A percentile compares a stretch with the other conserved stretches of the same genome.
Evolutionary conservation across 2,113 vertebrate species (phyloP).

Genomic region (Salvelinus namaycush): DNA sequence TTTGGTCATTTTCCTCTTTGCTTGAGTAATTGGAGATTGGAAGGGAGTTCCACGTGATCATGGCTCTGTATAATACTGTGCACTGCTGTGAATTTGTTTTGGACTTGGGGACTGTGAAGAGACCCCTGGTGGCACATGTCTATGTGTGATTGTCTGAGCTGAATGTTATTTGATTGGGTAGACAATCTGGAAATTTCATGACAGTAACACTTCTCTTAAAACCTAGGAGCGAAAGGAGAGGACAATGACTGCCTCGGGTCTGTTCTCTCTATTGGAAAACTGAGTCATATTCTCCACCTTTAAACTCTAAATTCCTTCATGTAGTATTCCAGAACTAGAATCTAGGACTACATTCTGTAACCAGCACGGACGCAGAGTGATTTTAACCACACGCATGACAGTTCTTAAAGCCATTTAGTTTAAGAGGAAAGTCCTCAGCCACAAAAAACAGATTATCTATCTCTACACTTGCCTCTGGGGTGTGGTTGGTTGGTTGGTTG

Average conservation of each 20-base stretch:
- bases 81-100: too few species aligned
- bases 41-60: too few species aligned
- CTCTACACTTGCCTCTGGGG: not conserved
- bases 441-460: not conserved
- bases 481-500: not conserved
- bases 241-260: conserved; percentile 49
- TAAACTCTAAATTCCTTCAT: conserved; percentile 24
- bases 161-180: too few species aligned
- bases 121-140: too few species aligned
- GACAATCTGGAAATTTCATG: too few species aligned
- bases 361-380: conserved; percentile 22
- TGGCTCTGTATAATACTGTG: too few species aligned
- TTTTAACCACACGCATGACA: too few species aligned
- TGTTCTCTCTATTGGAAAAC: conserved; percentile 55
- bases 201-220: too few species aligned
- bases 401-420: not conserved
- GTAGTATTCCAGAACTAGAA: conserved; percentile 16
- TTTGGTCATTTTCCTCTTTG: too few species aligned
- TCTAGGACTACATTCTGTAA: conserved; percentile 27
- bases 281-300: conserved; percentile 29
- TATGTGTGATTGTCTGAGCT: too few species aligned
- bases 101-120: too few species aligned
- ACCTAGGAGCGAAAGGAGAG: conserved; percentile 36
- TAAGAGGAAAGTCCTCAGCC: not conserved
- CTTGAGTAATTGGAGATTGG: too few species aligned